Conservation (phyloP, 2,888 invertebrate species). For the Scelioninae gen. 1 region DNA sequence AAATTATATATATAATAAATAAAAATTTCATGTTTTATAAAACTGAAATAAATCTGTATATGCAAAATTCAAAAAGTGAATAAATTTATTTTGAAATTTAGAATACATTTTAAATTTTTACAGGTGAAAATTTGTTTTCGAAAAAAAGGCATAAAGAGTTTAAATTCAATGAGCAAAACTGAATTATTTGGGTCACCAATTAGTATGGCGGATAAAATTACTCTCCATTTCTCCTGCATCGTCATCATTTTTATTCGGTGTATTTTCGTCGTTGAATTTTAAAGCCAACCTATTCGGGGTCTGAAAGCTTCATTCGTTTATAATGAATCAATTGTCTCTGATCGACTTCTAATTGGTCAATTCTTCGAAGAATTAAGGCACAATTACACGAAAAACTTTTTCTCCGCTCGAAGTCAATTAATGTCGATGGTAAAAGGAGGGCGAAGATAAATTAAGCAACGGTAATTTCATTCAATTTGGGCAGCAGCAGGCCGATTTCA, state of each 20-base stretch:
- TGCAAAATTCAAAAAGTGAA: no score
- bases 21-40: no score
- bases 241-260: neutral
- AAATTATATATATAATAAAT: no score
- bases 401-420: constrained; percentile 34
- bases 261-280: constrained; percentile 13
- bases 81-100: no score
- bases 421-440: constrained; percentile 3
- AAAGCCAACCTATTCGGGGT: neutral
- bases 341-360: constrained; percentile 56
- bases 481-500: neutral
- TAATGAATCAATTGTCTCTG: constrained; percentile 46
- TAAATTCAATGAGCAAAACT: no score
- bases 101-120: no score
- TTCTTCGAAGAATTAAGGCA: constrained; percentile 31
- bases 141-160: no score
- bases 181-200: neutral
- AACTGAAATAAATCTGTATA: no score
- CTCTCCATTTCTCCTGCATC: neutral
- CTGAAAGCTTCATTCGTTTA: constrained; percentile 31
- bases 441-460: constrained; percentile 24
- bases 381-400: constrained; percentile 45
- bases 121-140: no score
- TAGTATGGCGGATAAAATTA: neutral
- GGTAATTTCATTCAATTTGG: constrained; percentile 38